Conservation (phyloP, 2,797 vertebrate genomes). For the Arctocebus calabarensis region DNA sequence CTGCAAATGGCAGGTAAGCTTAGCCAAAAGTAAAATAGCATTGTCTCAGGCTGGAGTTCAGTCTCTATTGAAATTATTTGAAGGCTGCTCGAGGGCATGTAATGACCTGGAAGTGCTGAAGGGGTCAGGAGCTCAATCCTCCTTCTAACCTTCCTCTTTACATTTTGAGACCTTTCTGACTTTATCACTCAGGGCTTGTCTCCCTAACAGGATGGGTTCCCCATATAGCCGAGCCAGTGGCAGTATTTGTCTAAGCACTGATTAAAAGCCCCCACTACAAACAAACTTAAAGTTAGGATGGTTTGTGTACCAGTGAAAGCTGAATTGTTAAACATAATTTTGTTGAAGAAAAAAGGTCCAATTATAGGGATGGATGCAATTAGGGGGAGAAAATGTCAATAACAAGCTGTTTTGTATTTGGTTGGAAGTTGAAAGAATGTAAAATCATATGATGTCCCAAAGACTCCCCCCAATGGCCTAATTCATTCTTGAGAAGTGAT, state of each 20-base stretch:
- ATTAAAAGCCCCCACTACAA: neutral
- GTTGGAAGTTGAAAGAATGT: slow-evolving; percentile 53
- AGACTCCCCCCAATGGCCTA: neutral
- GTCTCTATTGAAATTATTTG: neutral
- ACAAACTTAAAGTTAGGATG: neutral
- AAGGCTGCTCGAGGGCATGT: neutral
- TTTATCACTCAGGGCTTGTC: neutral
- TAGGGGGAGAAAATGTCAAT: neutral
- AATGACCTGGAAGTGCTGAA: neutral
- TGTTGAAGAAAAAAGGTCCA: neutral
- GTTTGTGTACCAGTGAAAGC: neutral
- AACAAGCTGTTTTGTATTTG: slow-evolving; percentile 36
- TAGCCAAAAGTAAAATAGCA: rapidly evolving
- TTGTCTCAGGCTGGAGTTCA: neutral
- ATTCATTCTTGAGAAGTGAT: slow-evolving; percentile 51
- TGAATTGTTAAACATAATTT: neutral
- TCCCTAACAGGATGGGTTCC: rapidly evolving
- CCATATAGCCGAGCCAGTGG: too few species aligned
- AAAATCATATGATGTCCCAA: neutral
- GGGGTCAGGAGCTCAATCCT: neutral
- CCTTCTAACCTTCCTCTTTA: neutral
- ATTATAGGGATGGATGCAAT: neutral
- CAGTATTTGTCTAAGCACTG: neutral
- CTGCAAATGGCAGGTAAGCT: rapidly evolving
- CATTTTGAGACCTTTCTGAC: neutral